These are phyloP conservation scores for Macrotus californicus DNA, from an alignment of 2,113 vertebrate species.

Conservation along the genomic window DNA sequence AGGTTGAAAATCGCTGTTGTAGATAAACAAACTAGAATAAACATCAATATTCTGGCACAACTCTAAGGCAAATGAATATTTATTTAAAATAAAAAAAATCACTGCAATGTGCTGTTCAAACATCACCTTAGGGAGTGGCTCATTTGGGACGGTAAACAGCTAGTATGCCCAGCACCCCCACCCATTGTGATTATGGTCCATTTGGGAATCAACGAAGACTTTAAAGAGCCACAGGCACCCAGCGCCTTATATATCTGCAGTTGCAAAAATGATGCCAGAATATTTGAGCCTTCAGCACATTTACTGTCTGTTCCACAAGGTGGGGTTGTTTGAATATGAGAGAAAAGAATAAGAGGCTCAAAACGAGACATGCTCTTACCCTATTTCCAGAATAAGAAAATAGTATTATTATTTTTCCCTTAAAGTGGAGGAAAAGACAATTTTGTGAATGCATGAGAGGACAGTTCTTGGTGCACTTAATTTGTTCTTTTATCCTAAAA, in stretches of 20 bases:
- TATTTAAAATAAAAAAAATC: neutral
- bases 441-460: neutral
- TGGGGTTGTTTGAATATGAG: constrained; percentile 30
- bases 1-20: neutral
- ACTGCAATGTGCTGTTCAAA: neutral
- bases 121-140: neutral
- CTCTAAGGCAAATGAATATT: neutral
- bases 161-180: neutral
- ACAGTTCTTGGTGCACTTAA: neutral
- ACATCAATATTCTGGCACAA: neutral
- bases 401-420: neutral
- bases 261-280: neutral
- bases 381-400: neutral
- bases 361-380: neutral
- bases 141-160: neutral
- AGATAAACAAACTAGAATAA: neutral
- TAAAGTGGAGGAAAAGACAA: neutral
- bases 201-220: neutral
- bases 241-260: neutral
- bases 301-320: constrained; percentile 10
- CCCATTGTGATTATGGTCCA: too few species aligned
- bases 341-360: neutral
- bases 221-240: neutral
- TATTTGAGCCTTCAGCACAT: neutral
- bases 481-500: neutral